phyloP scores from a whole-genome alignment of 1,140 invertebrate genomes.

The Harlomillsia oculata region DNA sequence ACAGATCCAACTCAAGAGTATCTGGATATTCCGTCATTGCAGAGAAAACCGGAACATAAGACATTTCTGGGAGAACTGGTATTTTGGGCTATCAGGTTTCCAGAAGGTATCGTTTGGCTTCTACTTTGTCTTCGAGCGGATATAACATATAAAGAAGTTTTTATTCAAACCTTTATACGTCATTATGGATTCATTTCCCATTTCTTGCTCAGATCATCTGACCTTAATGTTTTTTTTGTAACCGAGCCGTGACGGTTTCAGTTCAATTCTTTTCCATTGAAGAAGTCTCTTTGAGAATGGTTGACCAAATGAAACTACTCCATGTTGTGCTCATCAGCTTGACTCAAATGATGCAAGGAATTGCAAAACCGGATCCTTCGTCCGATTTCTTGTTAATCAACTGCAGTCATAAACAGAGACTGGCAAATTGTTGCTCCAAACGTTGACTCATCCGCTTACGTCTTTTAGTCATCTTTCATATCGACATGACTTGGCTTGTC shows the following conservation, averaged over 20 bases:
- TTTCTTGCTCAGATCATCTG: conserved; percentile 70
- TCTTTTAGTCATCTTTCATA: too few relatives aligned
- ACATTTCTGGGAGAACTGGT: conserved; percentile 74
- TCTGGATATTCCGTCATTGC: background rate
- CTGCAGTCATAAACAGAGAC: too few relatives aligned
- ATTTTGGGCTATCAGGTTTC: conserved; percentile 95
- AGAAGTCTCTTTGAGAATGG: conserved; percentile 75
- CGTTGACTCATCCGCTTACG: too few relatives aligned
- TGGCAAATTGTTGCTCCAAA: too few relatives aligned
- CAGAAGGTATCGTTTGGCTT: conserved; percentile 86
- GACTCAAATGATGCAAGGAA: conserved; percentile 84
- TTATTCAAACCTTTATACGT: conserved; percentile 84
- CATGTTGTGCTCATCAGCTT: conserved; percentile 89
- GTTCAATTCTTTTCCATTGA: conserved; percentile 93
- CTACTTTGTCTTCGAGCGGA: conserved; percentile 89
- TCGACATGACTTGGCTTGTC: too few relatives aligned
- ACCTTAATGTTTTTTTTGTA: conserved; percentile 84
- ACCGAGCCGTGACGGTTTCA: conserved; percentile 89
- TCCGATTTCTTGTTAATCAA: too few relatives aligned
- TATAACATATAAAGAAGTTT: conserved; percentile 62
- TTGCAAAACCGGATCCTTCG: conserved; percentile 68
- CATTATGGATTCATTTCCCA: conserved; percentile 88
- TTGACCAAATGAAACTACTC: conserved; percentile 73
- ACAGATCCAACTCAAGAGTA: background rate
- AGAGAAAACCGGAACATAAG: background rate